These are phyloP conservation scores for Cataglyphis altisquamis DNA, from an alignment of 2,888 invertebrate species.

Conservation along the genomic window DNA sequence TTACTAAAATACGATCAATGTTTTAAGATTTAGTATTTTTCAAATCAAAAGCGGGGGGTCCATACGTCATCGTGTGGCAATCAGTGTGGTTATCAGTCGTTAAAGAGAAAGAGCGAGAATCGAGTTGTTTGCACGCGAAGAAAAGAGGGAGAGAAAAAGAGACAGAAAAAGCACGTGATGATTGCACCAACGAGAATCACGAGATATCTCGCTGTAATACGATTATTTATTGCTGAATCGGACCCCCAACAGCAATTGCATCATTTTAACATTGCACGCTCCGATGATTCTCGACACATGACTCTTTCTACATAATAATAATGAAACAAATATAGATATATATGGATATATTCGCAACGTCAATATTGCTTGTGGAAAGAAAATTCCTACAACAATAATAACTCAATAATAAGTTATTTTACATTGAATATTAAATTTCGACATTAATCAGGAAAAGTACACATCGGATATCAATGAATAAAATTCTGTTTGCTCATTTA, in stretches of 20 bases:
- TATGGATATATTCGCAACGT: too few relatives aligned
- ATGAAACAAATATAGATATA: conserved; percentile 58
- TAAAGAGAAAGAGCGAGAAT: neutral
- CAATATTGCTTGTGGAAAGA: too few relatives aligned
- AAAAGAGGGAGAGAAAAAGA: neutral
- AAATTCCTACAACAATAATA: too few relatives aligned
- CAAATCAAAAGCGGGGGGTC: neutral
- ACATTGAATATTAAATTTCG: conserved; percentile 61
- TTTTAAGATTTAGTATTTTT: neutral
- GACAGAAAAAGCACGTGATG: neutral
- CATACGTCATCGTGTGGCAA: neutral
- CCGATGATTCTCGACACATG: conserved; percentile 12
- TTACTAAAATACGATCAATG: neutral
- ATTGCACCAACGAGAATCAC: conserved; percentile 26
- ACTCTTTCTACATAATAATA: conserved; percentile 42
- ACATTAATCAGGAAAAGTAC: neutral
- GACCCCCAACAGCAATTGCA: conserved; percentile 81
- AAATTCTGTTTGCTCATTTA: neutral
- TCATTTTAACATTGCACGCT: conserved; percentile 72
- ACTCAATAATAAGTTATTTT: too few relatives aligned
- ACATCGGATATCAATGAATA: neutral
- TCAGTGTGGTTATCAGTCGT: conserved; percentile 50
- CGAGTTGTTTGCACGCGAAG: conserved; percentile 25
- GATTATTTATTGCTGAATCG: conserved; percentile 71
- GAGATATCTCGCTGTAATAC: conserved; percentile 61